These are phyloP conservation scores for Pocillopora grandis DNA, from an alignment of 92 coral and sea anemone genomes.

Conservation along the genomic window DNA sequence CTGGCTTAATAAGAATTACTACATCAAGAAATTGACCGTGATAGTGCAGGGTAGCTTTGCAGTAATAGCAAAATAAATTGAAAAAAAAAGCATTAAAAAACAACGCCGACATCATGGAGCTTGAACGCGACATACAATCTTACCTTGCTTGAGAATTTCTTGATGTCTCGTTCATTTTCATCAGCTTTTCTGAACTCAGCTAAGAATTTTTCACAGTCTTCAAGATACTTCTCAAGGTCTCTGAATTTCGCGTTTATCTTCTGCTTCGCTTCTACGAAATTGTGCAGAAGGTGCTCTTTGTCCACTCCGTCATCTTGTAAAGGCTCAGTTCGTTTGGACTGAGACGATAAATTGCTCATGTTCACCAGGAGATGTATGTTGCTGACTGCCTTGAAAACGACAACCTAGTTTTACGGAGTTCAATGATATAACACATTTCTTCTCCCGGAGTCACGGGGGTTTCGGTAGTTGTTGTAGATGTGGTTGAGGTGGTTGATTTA, in stretches of 20 bases:
- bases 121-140: background rate
- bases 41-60: no score
- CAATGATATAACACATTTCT: no score
- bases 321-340: constrained; percentile 63
- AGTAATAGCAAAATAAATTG: no score
- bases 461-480: no score
- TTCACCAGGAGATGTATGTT: constrained; percentile 1
- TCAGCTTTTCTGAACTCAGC: constrained; percentile 77
- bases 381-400: no score
- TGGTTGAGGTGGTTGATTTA: no score
- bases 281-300: constrained; percentile 83
- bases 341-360: constrained; percentile 68
- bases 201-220: constrained; percentile 73
- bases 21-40: no score
- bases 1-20: no score
- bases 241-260: constrained; percentile 90
- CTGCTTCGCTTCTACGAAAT: constrained; percentile 92
- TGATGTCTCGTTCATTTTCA: constrained; percentile 69
- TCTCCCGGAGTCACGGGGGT: no score
- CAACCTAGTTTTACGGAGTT: no score
- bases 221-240: constrained; percentile 80
- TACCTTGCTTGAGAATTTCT: constrained; percentile 79
- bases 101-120: no score
- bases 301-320: constrained; percentile 69
- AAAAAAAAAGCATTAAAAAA: no score